Evolutionary conservation across 2,888 invertebrate genomes (phyloP), one percentile per base, ranked within the genome.

Genomic region (Iphiclides podalirius): DNA sequence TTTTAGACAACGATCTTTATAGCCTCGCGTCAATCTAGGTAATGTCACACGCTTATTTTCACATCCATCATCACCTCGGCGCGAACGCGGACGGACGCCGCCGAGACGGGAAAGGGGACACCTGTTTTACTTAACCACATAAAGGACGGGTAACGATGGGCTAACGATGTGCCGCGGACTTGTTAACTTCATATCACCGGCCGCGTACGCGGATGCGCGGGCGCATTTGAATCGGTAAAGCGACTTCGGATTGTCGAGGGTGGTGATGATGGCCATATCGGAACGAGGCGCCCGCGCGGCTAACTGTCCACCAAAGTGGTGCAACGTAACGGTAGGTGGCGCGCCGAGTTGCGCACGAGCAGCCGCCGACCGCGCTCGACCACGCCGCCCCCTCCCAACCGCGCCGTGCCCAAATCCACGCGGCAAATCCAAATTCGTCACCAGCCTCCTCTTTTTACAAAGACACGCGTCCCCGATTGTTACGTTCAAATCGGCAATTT

Each of bases 291-390:
- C n/a, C n/a, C 46, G 33, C 52, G 65, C 64, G 61, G 63, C 61
- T 76, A 78, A 77, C 77, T 73, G 77, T 75, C 70, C 67, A 58
- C 57, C 56, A 64, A 78, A 80, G 66, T 80, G 73, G 76, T 78
- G 76, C 75, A 78, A 69, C 62, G 69, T 81, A 81, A 81, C 80
- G 80, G 79, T 79, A 70, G 75, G 66, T 61, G 63, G 62, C 65
- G 66, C 66, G 66, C 60, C 52, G 60, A 61, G 77, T 67, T 70
- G 72, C 79, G 79, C 79, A 76, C 77, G 79, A 78, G 60, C 69
- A 42, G 55, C 47, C 38, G 53, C 55, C 44, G 51, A 55, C 48
- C 46, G 53, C 49, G 37, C 51, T 54, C 43, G 47, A 52, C 46
- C 54, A 57, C 58, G 26, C 8, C 23, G 13, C 44, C 44, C 15